These are phyloP conservation scores for Pogonomyrmex californicus DNA, from an alignment of 1,140 invertebrate species.

Conservation along the genomic window DNA sequence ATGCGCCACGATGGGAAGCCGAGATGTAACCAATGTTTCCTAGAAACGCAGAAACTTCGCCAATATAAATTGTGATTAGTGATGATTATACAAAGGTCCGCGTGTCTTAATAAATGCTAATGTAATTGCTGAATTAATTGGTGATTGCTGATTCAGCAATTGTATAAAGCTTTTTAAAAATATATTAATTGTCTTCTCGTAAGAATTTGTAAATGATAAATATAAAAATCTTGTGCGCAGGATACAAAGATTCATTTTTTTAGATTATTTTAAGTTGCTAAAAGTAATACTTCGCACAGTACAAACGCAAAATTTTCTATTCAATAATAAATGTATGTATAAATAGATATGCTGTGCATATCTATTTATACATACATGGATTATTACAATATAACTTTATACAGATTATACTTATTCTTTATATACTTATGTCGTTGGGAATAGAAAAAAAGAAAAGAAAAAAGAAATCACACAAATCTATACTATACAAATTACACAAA, in stretches of 20 bases:
- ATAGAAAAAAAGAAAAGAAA: background rate
- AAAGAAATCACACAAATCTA: background rate
- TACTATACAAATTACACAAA: background rate
- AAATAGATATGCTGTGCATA: background rate
- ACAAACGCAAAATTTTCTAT: background rate
- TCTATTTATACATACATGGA: background rate
- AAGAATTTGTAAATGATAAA: background rate
- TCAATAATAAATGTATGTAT: background rate
- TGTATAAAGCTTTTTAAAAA: background rate
- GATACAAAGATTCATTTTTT: background rate
- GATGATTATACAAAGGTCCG: background rate
- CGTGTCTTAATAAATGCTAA: background rate
- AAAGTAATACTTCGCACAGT: background rate
- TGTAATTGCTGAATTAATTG: background rate
- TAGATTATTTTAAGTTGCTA: background rate
- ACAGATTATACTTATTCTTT: background rate
- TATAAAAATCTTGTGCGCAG: background rate
- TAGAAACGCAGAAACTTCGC: background rate
- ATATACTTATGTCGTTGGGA: background rate
- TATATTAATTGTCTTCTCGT: background rate
- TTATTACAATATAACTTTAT: background rate
- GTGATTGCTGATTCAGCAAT: background rate
- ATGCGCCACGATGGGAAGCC: background rate
- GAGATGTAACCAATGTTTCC: background rate
- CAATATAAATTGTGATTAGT: conserved; percentile 7